phyloP scores from a whole-genome alignment of 2,113 vertebrate species.

The Pseudorectes ferrugineus region DNA sequence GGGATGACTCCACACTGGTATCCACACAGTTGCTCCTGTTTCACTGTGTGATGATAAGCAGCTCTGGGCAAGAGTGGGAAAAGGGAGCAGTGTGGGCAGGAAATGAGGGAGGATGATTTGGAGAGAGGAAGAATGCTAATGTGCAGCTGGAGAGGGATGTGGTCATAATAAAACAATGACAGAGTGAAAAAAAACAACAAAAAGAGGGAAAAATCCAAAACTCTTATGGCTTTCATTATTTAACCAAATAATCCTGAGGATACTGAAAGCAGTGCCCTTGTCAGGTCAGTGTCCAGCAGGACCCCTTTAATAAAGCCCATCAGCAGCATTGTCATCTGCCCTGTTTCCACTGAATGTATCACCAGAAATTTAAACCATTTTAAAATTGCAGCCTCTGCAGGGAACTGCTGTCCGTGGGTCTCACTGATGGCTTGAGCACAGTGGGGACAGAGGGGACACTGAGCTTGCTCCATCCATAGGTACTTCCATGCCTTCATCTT shows the following conservation, averaged over 20 bases:
- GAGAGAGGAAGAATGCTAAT: slow-evolving; percentile 1
- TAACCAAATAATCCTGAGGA: not conserved
- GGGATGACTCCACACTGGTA: fast-evolving
- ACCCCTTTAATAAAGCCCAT: not conserved
- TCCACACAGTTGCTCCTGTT: not conserved
- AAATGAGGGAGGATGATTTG: not conserved
- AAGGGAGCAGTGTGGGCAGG: not conserved
- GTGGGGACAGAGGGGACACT: not conserved
- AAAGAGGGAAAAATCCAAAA: fast-evolving
- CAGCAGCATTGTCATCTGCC: not conserved
- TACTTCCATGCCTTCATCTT: not conserved
- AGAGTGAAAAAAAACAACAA: not conserved
- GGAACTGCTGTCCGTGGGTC: not conserved
- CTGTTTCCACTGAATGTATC: not conserved
- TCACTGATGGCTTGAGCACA: not conserved
- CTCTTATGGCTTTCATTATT: not conserved
- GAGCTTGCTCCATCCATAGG: not conserved
- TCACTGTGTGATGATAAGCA: not conserved
- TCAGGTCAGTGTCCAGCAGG: not conserved
- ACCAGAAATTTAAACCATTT: not conserved
- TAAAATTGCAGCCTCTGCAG: not conserved
- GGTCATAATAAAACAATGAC: not conserved
- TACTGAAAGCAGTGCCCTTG: not conserved
- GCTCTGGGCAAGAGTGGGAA: not conserved
- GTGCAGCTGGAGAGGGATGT: slow-evolving; percentile 18